phyloP scores from a whole-genome alignment of 2,797 vertebrate species.

The Myotis findleyi region DNA sequence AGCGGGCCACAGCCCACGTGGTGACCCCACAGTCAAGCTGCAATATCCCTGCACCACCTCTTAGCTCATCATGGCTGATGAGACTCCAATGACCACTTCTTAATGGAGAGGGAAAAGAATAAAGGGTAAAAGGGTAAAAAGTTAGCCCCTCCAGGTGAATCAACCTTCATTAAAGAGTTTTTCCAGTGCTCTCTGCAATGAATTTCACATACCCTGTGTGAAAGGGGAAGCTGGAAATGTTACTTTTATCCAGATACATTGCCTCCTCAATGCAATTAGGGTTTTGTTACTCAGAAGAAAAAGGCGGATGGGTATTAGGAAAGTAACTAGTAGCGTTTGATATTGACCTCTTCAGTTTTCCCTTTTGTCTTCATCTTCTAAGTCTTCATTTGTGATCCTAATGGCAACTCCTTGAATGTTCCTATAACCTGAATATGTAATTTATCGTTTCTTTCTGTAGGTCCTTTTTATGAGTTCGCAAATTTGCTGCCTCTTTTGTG shows the following conservation, averaged over 20 bases:
- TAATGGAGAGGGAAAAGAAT: not conserved
- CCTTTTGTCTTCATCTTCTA: not conserved
- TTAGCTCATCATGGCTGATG: not conserved
- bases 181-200: not conserved
- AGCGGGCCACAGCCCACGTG: not conserved
- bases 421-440: not conserved
- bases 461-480: not conserved
- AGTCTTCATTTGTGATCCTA: not conserved
- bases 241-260: not conserved
- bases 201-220: not conserved
- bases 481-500: not conserved
- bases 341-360: not conserved
- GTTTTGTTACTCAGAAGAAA: not conserved
- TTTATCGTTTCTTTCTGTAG: not conserved
- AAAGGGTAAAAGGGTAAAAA: not conserved
- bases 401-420: not conserved
- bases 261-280: not conserved
- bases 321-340: not conserved
- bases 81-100: not conserved
- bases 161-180: not conserved
- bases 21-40: not conserved
- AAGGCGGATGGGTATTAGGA: not conserved
- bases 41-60: not conserved
- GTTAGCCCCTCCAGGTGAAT: not conserved
- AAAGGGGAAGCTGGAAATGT: not conserved